A percentile compares a stretch with the other conserved stretches of the same genome.
Evolutionary conservation across 2,113 vertebrate genomes (phyloP).

Genomic region (Cyrtonyx montezumae): DNA sequence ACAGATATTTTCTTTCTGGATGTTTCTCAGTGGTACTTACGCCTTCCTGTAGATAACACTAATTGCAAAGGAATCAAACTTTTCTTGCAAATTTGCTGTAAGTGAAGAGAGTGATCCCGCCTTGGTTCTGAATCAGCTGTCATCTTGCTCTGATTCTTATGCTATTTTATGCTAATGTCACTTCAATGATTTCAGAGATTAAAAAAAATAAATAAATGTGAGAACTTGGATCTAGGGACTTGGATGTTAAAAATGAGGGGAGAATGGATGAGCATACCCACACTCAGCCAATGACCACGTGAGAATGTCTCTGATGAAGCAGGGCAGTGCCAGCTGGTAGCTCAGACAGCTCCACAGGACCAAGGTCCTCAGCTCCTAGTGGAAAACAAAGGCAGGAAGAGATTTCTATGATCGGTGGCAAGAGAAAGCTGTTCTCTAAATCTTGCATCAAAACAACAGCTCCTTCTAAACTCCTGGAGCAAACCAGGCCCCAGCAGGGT

Average conservation of each 20-base stretch:
- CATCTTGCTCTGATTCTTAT: background rate
- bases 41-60: background rate
- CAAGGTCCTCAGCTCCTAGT: background rate
- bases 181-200: background rate
- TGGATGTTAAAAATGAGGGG: background rate
- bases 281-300: background rate
- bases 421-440: fast-evolving
- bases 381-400: background rate
- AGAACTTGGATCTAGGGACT: background rate
- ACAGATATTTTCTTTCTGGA: background rate
- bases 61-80: background rate
- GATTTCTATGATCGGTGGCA: background rate
- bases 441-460: background rate
- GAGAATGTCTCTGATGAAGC: background rate
- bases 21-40: background rate
- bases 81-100: background rate
- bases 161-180: background rate
- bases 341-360: background rate
- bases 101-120: background rate
- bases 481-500: background rate
- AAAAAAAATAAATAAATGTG: background rate
- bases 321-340: too few species aligned
- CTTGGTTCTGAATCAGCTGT: background rate
- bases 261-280: background rate
- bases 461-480: background rate